A percentile compares a stretch with the other conserved stretches of the same genome.
These are phyloP conservation scores for Parus major DNA, from an alignment of 2,113 vertebrate species.

Conservation along the genomic window DNA sequence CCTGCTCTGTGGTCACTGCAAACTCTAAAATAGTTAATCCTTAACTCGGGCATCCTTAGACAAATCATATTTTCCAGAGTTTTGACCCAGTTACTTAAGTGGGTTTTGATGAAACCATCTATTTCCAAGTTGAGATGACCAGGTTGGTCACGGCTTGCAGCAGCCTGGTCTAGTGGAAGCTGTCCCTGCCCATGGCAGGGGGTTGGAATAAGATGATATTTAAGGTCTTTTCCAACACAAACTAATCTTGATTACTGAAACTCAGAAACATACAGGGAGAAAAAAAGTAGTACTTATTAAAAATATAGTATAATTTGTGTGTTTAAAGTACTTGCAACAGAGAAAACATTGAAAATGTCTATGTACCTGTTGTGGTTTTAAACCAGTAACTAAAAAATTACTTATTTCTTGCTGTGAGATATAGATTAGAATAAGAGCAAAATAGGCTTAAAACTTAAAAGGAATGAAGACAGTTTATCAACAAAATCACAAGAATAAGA, in stretches of 20 bases:
- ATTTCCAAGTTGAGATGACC: background rate
- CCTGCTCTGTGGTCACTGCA: background rate
- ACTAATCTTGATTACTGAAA: background rate
- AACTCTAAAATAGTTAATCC: background rate
- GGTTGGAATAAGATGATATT: background rate
- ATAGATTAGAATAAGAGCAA: too few relatives aligned
- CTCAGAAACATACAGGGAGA: background rate
- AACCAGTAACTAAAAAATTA: too few relatives aligned
- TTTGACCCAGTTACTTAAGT: background rate
- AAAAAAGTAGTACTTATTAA: background rate
- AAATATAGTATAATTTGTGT: background rate
- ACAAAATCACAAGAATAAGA: too few relatives aligned
- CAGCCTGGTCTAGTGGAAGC: background rate
- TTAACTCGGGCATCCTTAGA: background rate
- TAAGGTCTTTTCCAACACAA: background rate
- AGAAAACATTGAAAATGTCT: background rate
- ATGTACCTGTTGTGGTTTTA: too few relatives aligned
- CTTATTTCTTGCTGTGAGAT: too few relatives aligned
- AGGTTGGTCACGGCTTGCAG: background rate
- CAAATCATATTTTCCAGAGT: background rate
- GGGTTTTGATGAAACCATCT: background rate
- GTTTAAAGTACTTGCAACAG: background rate
- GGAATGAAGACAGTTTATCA: too few relatives aligned
- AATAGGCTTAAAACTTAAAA: too few relatives aligned
- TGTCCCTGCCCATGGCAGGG: background rate